Evolutionary conservation across 1,140 invertebrate genomes (phyloP).

Genomic region (Drosophila takahashii): DNA sequence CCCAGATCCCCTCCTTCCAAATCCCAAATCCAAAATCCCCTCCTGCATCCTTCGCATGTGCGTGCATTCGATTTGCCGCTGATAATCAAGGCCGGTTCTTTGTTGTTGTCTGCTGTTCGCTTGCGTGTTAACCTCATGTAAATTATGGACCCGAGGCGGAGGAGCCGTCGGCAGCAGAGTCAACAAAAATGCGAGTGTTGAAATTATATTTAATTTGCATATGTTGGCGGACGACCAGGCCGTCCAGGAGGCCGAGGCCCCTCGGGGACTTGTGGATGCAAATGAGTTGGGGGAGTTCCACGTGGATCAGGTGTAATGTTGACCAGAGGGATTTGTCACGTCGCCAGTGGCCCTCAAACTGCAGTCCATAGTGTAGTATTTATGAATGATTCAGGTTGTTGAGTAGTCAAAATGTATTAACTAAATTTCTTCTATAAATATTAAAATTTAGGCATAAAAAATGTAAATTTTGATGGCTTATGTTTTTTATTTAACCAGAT

Average conservation of each 20-base stretch:
- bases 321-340: slow-evolving; percentile 38
- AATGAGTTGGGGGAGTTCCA: slow-evolving; percentile 51
- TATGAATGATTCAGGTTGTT: not conserved
- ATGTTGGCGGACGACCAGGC: slow-evolving; percentile 46
- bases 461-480: too few species aligned
- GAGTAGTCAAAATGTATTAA: not conserved
- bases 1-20: slow-evolving; percentile 1
- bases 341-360: not conserved
- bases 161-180: slow-evolving; percentile 42
- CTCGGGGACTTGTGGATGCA: slow-evolving; percentile 38
- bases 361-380: too few species aligned
- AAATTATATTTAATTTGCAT: slow-evolving; percentile 83
- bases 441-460: too few species aligned
- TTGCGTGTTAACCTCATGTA: slow-evolving; percentile 82
- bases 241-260: slow-evolving; percentile 11
- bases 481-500: too few species aligned
- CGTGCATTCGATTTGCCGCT: slow-evolving; percentile 68
- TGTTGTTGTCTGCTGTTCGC: slow-evolving; percentile 44
- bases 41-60: slow-evolving; percentile 32
- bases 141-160: slow-evolving; percentile 67
- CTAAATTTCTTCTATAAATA: too few species aligned
- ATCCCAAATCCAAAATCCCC: not conserved
- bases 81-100: slow-evolving; percentile 75
- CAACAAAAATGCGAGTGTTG: slow-evolving; percentile 77
- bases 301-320: slow-evolving; percentile 38